These are phyloP conservation scores for Caranx melampygus DNA, from an alignment of 2,113 vertebrate genomes.

Conservation along the genomic window DNA sequence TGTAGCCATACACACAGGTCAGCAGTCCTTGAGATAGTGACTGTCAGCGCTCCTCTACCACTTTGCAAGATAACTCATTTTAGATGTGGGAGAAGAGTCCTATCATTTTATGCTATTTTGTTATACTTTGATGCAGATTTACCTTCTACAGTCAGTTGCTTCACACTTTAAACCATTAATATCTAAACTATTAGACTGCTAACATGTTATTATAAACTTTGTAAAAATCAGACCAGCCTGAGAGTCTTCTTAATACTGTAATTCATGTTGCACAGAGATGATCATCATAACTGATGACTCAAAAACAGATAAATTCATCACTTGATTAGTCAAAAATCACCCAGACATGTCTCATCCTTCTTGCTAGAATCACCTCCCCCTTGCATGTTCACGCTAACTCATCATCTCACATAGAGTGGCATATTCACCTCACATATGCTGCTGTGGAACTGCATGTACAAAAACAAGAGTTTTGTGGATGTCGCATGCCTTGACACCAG, in stretches of 20 bases:
- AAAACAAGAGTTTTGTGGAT: conserved; percentile 21
- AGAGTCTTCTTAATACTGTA: neutral
- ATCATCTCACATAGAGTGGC: conserved; percentile 50
- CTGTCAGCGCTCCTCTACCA: neutral
- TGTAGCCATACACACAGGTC: neutral
- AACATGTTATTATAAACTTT: neutral
- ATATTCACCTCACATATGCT: conserved; percentile 53
- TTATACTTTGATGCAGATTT: neutral
- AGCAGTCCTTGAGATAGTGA: conserved; percentile 2
- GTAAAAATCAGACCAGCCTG: neutral
- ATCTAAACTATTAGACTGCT: neutral
- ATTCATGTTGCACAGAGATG: neutral
- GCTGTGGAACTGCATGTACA: conserved; percentile 42
- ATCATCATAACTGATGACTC: conserved; percentile 41
- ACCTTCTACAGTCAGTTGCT: neutral
- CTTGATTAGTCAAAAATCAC: conserved; percentile 52
- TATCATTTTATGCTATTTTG: neutral
- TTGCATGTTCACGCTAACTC: conserved; percentile 68
- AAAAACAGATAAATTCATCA: conserved; percentile 36
- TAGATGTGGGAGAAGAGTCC: too few relatives aligned
- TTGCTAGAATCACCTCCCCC: conserved; percentile 71
- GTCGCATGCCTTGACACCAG: conserved; percentile 26
- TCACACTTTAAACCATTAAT: neutral
- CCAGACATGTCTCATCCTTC: conserved; percentile 55
- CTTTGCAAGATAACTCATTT: neutral